Evolutionary conservation across 2,797 vertebrate genomes (phyloP).

Genomic region (Limnodromus scolopaceus): DNA sequence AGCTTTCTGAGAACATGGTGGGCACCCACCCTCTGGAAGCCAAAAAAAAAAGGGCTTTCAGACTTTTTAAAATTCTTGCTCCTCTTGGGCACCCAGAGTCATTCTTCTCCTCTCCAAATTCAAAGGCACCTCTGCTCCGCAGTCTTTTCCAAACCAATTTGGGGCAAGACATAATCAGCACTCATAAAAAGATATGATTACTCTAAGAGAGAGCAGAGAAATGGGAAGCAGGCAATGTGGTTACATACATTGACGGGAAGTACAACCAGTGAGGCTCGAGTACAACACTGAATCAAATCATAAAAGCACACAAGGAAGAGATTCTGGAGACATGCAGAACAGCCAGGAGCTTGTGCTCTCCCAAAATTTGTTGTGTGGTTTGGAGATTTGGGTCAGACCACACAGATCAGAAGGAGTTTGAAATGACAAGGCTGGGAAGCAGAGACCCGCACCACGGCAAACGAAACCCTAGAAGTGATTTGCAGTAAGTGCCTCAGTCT

Average conservation of each 20-base stretch:
- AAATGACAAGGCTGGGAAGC: neutral
- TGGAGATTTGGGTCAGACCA: slow-evolving; percentile 37
- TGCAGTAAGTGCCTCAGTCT: neutral
- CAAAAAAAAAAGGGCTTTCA: neutral
- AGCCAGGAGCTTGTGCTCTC: neutral
- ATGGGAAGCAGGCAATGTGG: neutral
- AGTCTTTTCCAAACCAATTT: neutral
- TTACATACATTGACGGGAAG: neutral
- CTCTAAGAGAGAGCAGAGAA: neutral
- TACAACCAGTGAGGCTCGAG: neutral
- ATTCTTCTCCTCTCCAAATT: neutral
- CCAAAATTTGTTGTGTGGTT: slow-evolving; percentile 4
- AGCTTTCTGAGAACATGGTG: neutral
- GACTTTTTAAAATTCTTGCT: neutral
- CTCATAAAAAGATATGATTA: neutral
- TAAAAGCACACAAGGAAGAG: neutral
- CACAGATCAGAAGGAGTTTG: slow-evolving; percentile 20
- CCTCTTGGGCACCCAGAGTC: neutral
- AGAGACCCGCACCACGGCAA: neutral
- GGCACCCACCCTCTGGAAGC: neutral
- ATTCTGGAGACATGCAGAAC: slow-evolving; percentile 7
- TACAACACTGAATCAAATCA: neutral
- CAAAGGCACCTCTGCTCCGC: neutral
- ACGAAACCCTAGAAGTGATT: neutral
- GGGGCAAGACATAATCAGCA: neutral